Base-by-base conservation (phyloP, 2,888 invertebrate genomes). In the Poecilobothrus nobilitatus region DNA sequence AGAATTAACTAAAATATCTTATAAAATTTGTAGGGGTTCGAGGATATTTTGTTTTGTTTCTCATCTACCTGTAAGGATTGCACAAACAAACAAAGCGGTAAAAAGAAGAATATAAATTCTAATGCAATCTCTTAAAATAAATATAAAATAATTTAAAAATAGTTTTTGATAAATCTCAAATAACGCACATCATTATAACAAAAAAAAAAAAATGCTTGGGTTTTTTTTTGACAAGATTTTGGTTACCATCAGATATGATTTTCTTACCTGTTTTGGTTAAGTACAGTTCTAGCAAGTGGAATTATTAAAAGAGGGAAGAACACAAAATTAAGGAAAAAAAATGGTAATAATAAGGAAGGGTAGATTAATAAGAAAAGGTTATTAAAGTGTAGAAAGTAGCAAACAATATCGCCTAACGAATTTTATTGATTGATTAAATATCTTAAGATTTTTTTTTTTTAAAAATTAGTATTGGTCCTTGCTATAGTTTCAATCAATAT, bases 91-190 rank as follows among this genome's bases (percentile, higher is more conserved):
- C 9, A 37, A 37, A 37, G 37, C 8, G 12, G 12, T 10, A 12
- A 37, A 37, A 37, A 37, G 2, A 37, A 37, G 12, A 10, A 37
- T 12, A 15, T 18, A 15, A 53, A 53, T 18, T 18, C 18, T 53
- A 53, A 53, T 53, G 53, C 53, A 53, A 53, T 53, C 15, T 53
- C 53, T 2, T 12, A 41, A 41, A 41, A 53, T 9, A 53, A 53
- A 53, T 6, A 18, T 15, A 15, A 41, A 53, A 53, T 15, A n/a
- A 15, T 53, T 53, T 53, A 2, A 12, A 53, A 53, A 53, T 53
- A 53, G 53, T 53, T 53, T 53, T 15, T 53, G 53, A 53, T 53
- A 53, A 53, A 15, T 53, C 53, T 53, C 53, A 53, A 53, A 53
- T 53, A 53, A 53, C 53, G 53, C 15, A 53, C 53, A 37, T 27